Evolutionary conservation across 2,797 vertebrate species (phyloP), one percentile per base, ranked within the genome.

Genomic region (Poecilia picta): DNA sequence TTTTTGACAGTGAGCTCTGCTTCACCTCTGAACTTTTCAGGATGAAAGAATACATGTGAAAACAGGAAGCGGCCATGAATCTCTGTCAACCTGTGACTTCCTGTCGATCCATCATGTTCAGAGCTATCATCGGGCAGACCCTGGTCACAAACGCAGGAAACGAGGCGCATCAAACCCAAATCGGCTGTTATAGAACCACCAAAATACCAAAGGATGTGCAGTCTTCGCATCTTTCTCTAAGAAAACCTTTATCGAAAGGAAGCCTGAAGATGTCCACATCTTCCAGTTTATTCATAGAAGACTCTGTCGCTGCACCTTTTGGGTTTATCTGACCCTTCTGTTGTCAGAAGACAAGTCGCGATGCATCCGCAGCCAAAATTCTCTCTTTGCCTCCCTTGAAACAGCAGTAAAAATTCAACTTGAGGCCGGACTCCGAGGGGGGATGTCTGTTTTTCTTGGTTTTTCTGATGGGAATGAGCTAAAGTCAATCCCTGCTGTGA

Each of bases 31-130:
- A 85, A 81, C 87, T 81, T 43, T 62, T 51, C 0, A 1, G 74
- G 73, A 87, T 77, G 70, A 85, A 76, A 75, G 31, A 73, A 81
- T 75, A 78, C n/a, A 46, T 11, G 66, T 81, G 64, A 86, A 92
- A 89, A 90, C 85, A 91, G 89, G 88, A 93, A 88, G 81, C 25
- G 41, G 82, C 77, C 51, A 79, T 90, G 71, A 88, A 91, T 94
- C 89, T 89, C 73, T 84, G 87, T 92, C 87, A 81, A 85, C 41
- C 53, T 82, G 70, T 59, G 74, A 84, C 89, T 89, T 92, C 92
- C 88, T 88, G 76, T 83, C 87, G 85, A 89, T 94, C 83, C 79
- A 81, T 95, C 91, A 90, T 77, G 75, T 83, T 81, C 71, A 74
- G 71, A 62, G 36, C 18, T 45, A 74, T 84, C 81, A 83, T 88